Percentiles rank a stretch among this genome's conserved stretches.
Conservation (phyloP, 2,113 vertebrate species). For the Nematolebias whitei region DNA sequence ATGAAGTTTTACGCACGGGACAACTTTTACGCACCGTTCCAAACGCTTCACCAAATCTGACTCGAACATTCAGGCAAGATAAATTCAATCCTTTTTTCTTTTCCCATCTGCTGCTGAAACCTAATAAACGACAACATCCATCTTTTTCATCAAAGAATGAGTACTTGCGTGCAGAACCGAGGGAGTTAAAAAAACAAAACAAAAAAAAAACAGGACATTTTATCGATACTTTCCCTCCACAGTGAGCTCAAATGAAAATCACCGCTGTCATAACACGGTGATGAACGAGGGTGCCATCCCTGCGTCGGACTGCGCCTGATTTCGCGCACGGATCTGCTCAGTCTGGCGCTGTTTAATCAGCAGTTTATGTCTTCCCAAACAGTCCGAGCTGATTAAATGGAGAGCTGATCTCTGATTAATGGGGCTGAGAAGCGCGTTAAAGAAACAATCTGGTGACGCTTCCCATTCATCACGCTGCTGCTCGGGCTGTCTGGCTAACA, state of each 20-base stretch:
- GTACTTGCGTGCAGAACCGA: constrained; percentile 25
- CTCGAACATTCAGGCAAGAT: not conserved
- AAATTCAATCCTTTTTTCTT: not conserved
- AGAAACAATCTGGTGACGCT: constrained; percentile 42
- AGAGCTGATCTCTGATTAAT: constrained; percentile 48
- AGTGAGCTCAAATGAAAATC: constrained; percentile 7
- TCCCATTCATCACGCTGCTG: constrained; percentile 34
- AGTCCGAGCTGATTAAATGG: constrained; percentile 39
- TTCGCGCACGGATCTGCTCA: constrained; percentile 51
- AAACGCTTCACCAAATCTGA: not conserved
- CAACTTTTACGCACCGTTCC: not conserved
- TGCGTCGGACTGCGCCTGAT: constrained; percentile 46
- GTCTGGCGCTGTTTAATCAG: constrained; percentile 52
- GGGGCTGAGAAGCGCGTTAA: constrained; percentile 22
- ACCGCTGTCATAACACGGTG: constrained; percentile 49
- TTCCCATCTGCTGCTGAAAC: not conserved
- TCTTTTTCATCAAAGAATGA: constrained; percentile 27
- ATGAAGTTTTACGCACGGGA: not conserved
- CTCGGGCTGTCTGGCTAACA: constrained; percentile 42
- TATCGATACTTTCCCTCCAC: constrained; percentile 7
- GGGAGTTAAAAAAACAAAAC: too few relatives aligned
- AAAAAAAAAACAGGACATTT: constrained; percentile 1
- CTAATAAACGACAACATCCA: not conserved
- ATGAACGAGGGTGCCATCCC: constrained; percentile 39
- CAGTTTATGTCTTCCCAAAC: constrained; percentile 57